Conservation (phyloP, 2,797 vertebrate species). For the Galaxias olidus region DNA sequence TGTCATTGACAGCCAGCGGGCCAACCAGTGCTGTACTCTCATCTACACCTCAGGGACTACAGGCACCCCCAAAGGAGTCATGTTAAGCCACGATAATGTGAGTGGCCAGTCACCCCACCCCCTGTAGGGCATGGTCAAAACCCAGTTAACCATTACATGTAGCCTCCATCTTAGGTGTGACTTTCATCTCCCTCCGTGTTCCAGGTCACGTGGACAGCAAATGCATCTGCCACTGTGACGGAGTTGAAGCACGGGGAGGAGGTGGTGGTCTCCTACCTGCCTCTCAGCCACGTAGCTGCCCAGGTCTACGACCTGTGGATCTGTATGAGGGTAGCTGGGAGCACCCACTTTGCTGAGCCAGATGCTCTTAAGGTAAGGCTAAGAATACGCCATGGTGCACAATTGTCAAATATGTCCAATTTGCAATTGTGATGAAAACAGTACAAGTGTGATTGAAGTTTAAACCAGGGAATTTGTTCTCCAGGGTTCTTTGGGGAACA, state of each 20-base stretch:
- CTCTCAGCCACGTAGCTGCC: constrained; percentile 79
- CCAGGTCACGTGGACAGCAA: constrained; percentile 78
- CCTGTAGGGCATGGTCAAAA: too few relatives aligned
- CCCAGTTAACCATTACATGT: neutral
- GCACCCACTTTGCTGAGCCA: constrained; percentile 74
- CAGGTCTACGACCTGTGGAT: constrained; percentile 82
- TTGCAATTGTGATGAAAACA: neutral
- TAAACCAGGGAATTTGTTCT: neutral
- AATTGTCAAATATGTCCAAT: neutral
- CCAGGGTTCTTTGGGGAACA: constrained; percentile 74
- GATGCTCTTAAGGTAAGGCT: constrained; percentile 77
- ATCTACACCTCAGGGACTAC: constrained; percentile 85
- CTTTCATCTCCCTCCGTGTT: neutral
- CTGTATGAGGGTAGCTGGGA: constrained; percentile 57
- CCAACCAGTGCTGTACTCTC: constrained; percentile 79
- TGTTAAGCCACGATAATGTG: constrained; percentile 85
- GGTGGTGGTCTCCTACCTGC: constrained; percentile 76
- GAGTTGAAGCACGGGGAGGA: constrained; percentile 42
- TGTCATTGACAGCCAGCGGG: constrained; percentile 67
- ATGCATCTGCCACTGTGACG: constrained; percentile 8
- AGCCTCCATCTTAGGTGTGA: too few relatives aligned
- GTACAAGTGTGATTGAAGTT: too few relatives aligned
- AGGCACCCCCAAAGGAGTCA: constrained; percentile 80
- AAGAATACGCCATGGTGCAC: neutral
- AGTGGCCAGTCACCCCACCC: too few relatives aligned